A percentile compares a stretch with the other conserved stretches of the same genome.
These are phyloP conservation scores for Phoeniculus purpureus DNA, from an alignment of 2,797 vertebrate genomes.

Conservation along the genomic window DNA sequence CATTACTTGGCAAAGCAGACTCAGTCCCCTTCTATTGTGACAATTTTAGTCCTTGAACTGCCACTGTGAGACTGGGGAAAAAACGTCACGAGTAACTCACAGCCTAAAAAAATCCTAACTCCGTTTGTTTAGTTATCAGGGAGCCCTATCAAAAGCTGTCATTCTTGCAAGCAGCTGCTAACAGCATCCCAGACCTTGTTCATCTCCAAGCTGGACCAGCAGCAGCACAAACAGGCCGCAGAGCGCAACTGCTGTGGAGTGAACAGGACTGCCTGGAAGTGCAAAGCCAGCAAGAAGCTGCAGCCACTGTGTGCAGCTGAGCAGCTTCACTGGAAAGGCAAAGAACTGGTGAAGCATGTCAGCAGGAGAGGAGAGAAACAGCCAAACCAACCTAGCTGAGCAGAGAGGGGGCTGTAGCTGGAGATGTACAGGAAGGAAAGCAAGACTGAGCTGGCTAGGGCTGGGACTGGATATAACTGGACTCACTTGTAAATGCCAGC, in stretches of 20 bases:
- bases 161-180: slow-evolving; percentile 42
- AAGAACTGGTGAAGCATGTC: fast-evolving
- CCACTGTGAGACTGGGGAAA: background rate
- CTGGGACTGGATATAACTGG: background rate
- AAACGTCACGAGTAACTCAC: background rate
- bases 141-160: slow-evolving; percentile 7
- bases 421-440: background rate
- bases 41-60: slow-evolving; percentile 39
- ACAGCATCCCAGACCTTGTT: slow-evolving; percentile 33
- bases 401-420: background rate
- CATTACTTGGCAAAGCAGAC: slow-evolving; percentile 13
- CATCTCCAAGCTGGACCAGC: slow-evolving; percentile 24
- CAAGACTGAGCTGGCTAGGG: background rate
- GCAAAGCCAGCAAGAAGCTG: slow-evolving; percentile 43
- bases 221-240: background rate
- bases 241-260: background rate
- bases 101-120: background rate
- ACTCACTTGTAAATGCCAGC: background rate
- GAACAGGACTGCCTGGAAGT: background rate
- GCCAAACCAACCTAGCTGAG: background rate
- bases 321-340: background rate
- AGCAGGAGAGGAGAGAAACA: background rate
- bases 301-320: background rate
- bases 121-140: slow-evolving; percentile 3
- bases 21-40: slow-evolving; percentile 6